A percentile compares a stretch with the other conserved stretches of the same genome.
phyloP scores from a whole-genome alignment of 2,888 invertebrate species.

The Ephialtes manifestator region DNA sequence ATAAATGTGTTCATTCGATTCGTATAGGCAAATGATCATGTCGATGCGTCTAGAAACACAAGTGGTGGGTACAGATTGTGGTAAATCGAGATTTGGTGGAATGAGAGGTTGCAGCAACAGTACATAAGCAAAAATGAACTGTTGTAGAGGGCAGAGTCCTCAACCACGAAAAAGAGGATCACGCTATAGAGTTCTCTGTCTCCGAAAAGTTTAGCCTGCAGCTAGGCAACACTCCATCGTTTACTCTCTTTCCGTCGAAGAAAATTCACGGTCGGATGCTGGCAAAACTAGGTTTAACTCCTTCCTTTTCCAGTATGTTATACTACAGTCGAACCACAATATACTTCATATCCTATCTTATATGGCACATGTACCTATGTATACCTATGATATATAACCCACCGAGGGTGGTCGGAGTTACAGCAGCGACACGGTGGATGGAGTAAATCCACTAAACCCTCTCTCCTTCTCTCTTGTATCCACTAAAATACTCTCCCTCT shows the following conservation, averaged over 20 bases:
- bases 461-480: not conserved
- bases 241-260: slow-evolving; percentile 37
- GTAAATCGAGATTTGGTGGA: no score
- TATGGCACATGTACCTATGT: not conserved
- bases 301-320: slow-evolving; percentile 14
- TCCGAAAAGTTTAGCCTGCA: slow-evolving; percentile 46
- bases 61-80: no score
- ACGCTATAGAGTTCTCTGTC: slow-evolving; percentile 7
- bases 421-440: slow-evolving; percentile 4
- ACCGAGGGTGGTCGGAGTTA: not conserved
- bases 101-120: not conserved
- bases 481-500: slow-evolving; percentile 8
- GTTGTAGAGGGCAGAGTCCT: slow-evolving; percentile 50
- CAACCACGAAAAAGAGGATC: slow-evolving; percentile 8
- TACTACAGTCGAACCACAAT: not conserved
- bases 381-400: slow-evolving; percentile 21
- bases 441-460: slow-evolving; percentile 26
- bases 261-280: slow-evolving; percentile 63
- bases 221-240: slow-evolving; percentile 15
- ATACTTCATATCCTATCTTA: not conserved
- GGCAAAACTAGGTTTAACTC: slow-evolving; percentile 56
- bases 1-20: not conserved
- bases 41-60: no score
- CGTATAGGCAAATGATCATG: no score
- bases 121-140: slow-evolving; percentile 2